These are phyloP conservation scores for Drosophila niveifrons DNA, from an alignment of 2,888 invertebrate genomes.

Conservation along the genomic window DNA sequence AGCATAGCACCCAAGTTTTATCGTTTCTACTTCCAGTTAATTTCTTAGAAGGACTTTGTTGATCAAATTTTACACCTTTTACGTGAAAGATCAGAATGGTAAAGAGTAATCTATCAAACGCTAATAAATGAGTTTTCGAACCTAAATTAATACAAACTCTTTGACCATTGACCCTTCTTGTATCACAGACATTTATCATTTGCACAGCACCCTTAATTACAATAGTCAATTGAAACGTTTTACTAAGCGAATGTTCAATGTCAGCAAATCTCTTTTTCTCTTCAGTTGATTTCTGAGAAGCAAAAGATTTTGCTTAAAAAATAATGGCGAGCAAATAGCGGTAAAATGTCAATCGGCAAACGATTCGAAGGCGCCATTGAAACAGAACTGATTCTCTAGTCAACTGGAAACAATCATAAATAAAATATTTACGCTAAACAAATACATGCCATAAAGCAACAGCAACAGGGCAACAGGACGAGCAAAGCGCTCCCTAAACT, in stretches of 20 bases:
- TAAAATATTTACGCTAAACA: slow-evolving; percentile 65
- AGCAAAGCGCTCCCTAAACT: not conserved
- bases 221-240: not conserved
- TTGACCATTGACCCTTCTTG: not conserved
- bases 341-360: slow-evolving; percentile 26
- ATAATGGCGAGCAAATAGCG: slow-evolving; percentile 14
- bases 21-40: too few species aligned
- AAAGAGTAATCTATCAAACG: not conserved
- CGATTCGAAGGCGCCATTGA: slow-evolving; percentile 41
- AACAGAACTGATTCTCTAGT: slow-evolving; percentile 62
- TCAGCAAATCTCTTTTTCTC: not conserved
- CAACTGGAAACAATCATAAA: slow-evolving; percentile 78
- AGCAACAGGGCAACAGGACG: slow-evolving; percentile 7
- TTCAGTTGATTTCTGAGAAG: not conserved
- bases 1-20: too few species aligned
- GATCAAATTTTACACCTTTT: not conserved
- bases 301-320: not conserved
- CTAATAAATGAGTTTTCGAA: not conserved
- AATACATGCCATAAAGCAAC: slow-evolving; percentile 33
- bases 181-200: not conserved
- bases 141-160: not conserved
- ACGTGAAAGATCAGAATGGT: not conserved
- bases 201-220: not conserved
- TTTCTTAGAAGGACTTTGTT: too few species aligned
- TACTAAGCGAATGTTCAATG: slow-evolving; percentile 3